Evolutionary conservation across 2,113 vertebrate genomes (phyloP).

Genomic region (Poicephalus meyeri): DNA sequence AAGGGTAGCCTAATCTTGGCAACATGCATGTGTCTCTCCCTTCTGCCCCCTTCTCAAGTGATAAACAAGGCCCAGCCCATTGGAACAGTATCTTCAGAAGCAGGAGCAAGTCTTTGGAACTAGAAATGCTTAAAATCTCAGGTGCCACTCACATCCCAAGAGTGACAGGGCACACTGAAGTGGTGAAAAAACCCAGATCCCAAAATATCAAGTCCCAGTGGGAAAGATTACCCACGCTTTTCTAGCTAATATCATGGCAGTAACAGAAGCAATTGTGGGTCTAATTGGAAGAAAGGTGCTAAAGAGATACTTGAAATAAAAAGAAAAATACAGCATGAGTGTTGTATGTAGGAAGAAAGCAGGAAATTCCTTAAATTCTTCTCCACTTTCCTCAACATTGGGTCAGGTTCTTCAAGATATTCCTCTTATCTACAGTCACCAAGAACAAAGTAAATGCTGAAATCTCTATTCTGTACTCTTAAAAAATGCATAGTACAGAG

Average conservation of each 20-base stretch:
- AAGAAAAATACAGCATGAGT: not conserved
- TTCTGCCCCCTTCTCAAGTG: slow-evolving; percentile 2
- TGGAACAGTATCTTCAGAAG: slow-evolving; percentile 34
- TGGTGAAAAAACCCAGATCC: slow-evolving; percentile 40
- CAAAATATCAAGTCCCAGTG: slow-evolving; percentile 42
- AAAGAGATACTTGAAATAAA: slow-evolving; percentile 37
- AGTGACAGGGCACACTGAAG: not conserved
- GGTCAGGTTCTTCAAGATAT: slow-evolving; percentile 54
- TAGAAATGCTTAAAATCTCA: slow-evolving; percentile 60
- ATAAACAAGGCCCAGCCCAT: slow-evolving; percentile 20
- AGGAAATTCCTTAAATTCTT: slow-evolving; percentile 61
- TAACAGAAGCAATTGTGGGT: slow-evolving; percentile 60
- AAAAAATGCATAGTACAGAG: slow-evolving; percentile 69
- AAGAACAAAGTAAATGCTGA: slow-evolving; percentile 69
- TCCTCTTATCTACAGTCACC: slow-evolving; percentile 64
- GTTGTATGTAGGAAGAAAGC: slow-evolving; percentile 42
- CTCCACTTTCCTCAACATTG: slow-evolving; percentile 57
- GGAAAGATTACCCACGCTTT: slow-evolving; percentile 24
- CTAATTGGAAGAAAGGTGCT: slow-evolving; percentile 54
- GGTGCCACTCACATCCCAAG: not conserved
- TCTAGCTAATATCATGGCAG: slow-evolving; percentile 38
- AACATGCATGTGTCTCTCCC: not conserved
- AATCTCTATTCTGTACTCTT: slow-evolving; percentile 69
- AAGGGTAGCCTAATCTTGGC: not conserved
- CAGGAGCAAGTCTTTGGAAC: slow-evolving; percentile 62